phyloP scores from a whole-genome alignment of 2,113 vertebrate genomes.

The Cephalophus harveyi region DNA sequence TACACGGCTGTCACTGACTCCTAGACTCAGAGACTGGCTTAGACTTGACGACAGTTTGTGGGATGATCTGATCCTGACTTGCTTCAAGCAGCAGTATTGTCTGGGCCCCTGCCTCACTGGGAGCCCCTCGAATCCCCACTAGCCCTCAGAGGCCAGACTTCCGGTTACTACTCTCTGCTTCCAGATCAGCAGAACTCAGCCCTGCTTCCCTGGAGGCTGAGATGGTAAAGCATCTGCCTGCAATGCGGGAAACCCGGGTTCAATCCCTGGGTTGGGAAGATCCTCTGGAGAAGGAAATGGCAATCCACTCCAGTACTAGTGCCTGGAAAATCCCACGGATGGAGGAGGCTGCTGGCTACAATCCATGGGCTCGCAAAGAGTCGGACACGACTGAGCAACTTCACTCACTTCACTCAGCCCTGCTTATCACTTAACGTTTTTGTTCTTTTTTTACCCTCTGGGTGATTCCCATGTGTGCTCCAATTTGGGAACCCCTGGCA shows the following conservation, averaged over 20 bases:
- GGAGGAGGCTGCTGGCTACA: no score
- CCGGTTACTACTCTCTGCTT: not conserved
- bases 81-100: not conserved
- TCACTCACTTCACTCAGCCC: no score
- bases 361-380: no score
- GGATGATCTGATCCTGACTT: not conserved
- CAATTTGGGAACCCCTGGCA: not conserved
- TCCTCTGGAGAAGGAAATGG: no score
- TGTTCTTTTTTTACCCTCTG: not conserved
- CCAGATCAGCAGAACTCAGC: not conserved
- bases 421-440: not conserved
- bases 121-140: no score
- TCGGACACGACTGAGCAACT: no score
- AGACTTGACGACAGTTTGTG: not conserved
- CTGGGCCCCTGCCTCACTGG: not conserved
- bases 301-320: no score
- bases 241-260: no score
- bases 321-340: no score
- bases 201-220: no score
- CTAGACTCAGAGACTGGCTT: not conserved
- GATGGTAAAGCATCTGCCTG: no score
- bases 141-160: not conserved
- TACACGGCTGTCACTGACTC: not conserved
- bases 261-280: no score
- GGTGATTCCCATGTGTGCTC: not conserved